Percentiles rank a stretch among this genome's conserved stretches.
Conservation (phyloP, 2,888 invertebrate species). For the Ceraclea dissimilis region DNA sequence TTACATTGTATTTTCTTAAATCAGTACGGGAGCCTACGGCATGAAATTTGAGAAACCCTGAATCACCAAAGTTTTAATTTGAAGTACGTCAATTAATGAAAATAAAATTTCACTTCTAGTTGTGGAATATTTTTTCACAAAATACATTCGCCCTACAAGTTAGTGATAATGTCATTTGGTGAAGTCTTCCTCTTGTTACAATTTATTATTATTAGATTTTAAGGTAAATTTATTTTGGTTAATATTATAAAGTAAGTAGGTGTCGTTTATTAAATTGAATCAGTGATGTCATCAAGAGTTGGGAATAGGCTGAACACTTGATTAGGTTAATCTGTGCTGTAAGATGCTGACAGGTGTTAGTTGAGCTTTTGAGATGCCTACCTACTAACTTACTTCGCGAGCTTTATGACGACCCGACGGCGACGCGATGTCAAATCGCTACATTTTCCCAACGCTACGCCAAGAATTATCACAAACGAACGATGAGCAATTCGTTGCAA, state of each 20-base stretch:
- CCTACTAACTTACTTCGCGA: not conserved
- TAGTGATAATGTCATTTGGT: too few relatives aligned
- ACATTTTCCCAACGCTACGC: not conserved
- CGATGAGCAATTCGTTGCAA: too few relatives aligned
- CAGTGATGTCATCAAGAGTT: not conserved
- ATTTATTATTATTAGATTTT: too few relatives aligned
- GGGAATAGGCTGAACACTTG: slow-evolving; percentile 12
- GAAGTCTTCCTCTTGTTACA: too few relatives aligned
- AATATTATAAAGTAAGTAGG: not conserved
- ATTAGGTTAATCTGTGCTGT: slow-evolving; percentile 23
- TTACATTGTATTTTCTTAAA: too few relatives aligned
- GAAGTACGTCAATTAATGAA: too few relatives aligned
- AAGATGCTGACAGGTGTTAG: slow-evolving; percentile 21
- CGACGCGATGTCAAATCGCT: not conserved
- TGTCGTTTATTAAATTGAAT: not conserved
- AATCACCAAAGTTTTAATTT: too few relatives aligned
- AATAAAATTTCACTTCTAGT: too few relatives aligned
- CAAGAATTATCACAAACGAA: not conserved
- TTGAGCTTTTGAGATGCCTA: not conserved
- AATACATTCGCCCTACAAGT: too few relatives aligned
- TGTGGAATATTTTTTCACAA: too few relatives aligned
- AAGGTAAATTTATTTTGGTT: not conserved
- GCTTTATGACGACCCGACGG: not conserved
- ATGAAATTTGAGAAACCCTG: too few relatives aligned
- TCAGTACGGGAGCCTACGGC: too few relatives aligned